phyloP scores from a whole-genome alignment of 1,140 invertebrate species.

The Aphelenchoides besseyi region DNA sequence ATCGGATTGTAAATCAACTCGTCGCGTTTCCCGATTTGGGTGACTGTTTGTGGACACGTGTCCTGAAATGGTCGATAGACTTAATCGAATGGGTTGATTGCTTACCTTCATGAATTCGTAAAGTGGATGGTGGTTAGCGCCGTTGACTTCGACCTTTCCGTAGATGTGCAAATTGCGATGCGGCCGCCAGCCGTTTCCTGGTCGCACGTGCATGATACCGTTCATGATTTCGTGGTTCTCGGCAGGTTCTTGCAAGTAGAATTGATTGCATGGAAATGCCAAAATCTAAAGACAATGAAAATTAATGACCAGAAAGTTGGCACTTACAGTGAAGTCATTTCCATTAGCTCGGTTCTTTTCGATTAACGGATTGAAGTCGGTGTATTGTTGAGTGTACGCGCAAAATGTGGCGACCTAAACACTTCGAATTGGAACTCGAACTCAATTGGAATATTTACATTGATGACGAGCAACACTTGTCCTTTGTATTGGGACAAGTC shows the following conservation, averaged over 20 bases:
- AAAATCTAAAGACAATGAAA: conserved; percentile 58
- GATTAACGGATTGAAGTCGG: conserved; percentile 61
- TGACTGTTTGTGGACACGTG: conserved; percentile 61
- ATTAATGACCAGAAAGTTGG: background rate
- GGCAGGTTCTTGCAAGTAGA: conserved; percentile 63
- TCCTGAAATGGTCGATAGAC: conserved; percentile 45
- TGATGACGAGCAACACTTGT: conserved; percentile 64
- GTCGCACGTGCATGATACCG: conserved; percentile 64
- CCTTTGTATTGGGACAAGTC: conserved; percentile 63
- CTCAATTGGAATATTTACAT: conserved; percentile 65
- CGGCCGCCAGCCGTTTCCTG: conserved; percentile 64
- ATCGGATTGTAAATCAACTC: conserved; percentile 62
- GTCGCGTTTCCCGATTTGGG: conserved; percentile 56
- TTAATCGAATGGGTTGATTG: conserved; percentile 10
- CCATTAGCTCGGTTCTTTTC: conserved; percentile 54
- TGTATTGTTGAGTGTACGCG: conserved; percentile 62
- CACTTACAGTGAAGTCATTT: conserved; percentile 26
- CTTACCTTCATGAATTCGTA: conserved; percentile 65
- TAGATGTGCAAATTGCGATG: conserved; percentile 64
- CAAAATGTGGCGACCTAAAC: conserved; percentile 12
- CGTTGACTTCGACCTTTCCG: conserved; percentile 65
- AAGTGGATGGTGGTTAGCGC: conserved; percentile 63
- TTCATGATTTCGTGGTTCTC: conserved; percentile 62
- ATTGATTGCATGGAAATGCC: conserved; percentile 66
- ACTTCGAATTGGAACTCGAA: background rate